Conservation (phyloP, 2,113 vertebrate genomes). For the Chaenogobius annularis region DNA sequence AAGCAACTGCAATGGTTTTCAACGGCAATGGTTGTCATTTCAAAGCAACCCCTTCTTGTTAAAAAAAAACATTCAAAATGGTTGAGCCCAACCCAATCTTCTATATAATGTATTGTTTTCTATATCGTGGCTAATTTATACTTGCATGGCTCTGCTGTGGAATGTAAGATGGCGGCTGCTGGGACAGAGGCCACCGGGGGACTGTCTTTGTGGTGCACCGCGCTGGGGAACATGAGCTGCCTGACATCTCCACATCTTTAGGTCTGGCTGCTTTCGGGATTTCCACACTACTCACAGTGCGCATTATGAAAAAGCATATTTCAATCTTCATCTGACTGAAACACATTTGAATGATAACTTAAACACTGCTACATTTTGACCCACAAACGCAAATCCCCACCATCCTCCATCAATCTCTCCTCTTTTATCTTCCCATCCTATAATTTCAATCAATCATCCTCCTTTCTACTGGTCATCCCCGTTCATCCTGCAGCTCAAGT, state of each 20-base stretch:
- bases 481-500: conserved; percentile 16
- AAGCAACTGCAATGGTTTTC: too few relatives aligned
- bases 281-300: conserved; percentile 19
- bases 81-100: not conserved
- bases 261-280: conserved; percentile 35
- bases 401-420: conserved; percentile 19
- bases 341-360: conserved; percentile 41
- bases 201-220: conserved; percentile 57
- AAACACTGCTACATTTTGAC: conserved; percentile 29
- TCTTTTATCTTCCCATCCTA: conserved; percentile 27
- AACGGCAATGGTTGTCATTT: not conserved
- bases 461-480: conserved; percentile 24
- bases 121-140: conserved; percentile 3
- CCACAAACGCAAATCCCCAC: conserved; percentile 34
- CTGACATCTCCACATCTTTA: conserved; percentile 34
- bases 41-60: not conserved
- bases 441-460: conserved; percentile 45
- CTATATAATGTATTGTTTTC: conserved; percentile 4
- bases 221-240: conserved; percentile 52
- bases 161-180: conserved; percentile 48
- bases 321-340: conserved; percentile 33
- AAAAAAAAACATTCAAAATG: not conserved
- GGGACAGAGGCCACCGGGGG: conserved; percentile 42
- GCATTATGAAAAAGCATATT: conserved; percentile 31
- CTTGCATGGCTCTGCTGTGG: conserved; percentile 27